Evolutionary conservation across 2,797 vertebrate genomes (phyloP), one percentile per base, ranked within the genome.

Genomic region (Mastacembelus armatus): DNA sequence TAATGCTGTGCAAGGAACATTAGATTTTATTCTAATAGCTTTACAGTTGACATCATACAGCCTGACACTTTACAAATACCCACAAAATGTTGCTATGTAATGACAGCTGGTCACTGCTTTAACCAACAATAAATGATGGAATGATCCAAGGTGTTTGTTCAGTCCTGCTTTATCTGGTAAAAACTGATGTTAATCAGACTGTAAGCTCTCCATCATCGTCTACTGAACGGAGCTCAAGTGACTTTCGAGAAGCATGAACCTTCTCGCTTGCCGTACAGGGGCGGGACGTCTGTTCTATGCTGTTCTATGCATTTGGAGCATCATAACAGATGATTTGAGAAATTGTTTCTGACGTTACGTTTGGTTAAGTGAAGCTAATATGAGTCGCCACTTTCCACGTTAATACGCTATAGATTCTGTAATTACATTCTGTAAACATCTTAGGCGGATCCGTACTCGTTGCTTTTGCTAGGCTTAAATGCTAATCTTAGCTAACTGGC

Each of bases 401-500:
- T n/a, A n/a, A n/a, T n/a, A n/a, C n/a, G n/a, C n/a, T n/a, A n/a
- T n/a, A n/a, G n/a, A n/a, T n/a, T n/a, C n/a, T n/a, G n/a, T n/a
- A n/a, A n/a, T n/a, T n/a, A n/a, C n/a, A n/a, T n/a, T n/a, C n/a
- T n/a, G n/a, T n/a, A n/a, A n/a, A n/a, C 2, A 11, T 58, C 18
- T 0, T 2, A 0, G 19, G 16, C 8, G 11, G 7, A 4, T 35
- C n/a, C 10, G 26, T 7, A 42, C 5, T 10, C 10, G 4, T 21
- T 72, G 3, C 5, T 49, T 66, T 35, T 22, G 15, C 7, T 22
- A n/a, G 8, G 2, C 16, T 18, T 21, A 3, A 5, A 55, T 56
- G 83, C 81, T 85, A 83, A 77, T 43, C 15, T 16, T 29, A 72
- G 78, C 70, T 79, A 66, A 42, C 16, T 19, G 6, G 2, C 9